Evolutionary conservation across 2,797 vertebrate genomes (phyloP), one percentile per base, ranked within the genome.

Genomic region (Sternarchorhynchus goeldii): DNA sequence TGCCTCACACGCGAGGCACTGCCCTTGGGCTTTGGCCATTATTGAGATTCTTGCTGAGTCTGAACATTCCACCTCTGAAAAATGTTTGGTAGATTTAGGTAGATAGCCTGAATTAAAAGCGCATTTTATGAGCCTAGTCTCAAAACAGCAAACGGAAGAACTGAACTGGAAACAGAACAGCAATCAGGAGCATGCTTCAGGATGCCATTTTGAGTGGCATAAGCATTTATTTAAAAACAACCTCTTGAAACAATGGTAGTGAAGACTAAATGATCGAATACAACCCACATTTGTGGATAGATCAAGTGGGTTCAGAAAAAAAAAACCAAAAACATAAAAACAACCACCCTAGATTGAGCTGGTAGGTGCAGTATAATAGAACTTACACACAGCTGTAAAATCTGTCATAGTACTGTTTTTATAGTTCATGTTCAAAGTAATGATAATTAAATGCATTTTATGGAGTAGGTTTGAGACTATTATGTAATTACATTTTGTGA

Each of bases 1-100:
- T 85, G 73, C 69, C 82, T 84, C 69, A 75, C 62, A 73, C 69
- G 66, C 70, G 50, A 50, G 50, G 66, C 83, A 79, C 83, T 39
- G 25, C 82, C 89, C 80, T 82, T 63, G 78, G 77, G 81, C 80
- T 85, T 73, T 36, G 58, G 57, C 79, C 83, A 78, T 86, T 88
- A 83, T 84, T 87, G 7, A 17, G 20, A 83, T 86, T 84, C 72
- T 83, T 86, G 84, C 83, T 89, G 82, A 88, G 87, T 82, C 79
- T 57, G 80, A 82, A 60, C 83, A 80, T 83, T 20, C 17, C 75
- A 72, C 69, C 8, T 57, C 63, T 70, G 81, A 75, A 84, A 81
- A 87, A 74, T 65, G 62, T 60, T 77, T 73, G 3, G 45, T 14
- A 14, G 45, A 50, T 29, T 81, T 69, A 65, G 73, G 79, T 59